These are phyloP conservation scores for Chaetophractus vellerosus DNA, from an alignment of 2,797 vertebrate species.

Conservation along the genomic window DNA sequence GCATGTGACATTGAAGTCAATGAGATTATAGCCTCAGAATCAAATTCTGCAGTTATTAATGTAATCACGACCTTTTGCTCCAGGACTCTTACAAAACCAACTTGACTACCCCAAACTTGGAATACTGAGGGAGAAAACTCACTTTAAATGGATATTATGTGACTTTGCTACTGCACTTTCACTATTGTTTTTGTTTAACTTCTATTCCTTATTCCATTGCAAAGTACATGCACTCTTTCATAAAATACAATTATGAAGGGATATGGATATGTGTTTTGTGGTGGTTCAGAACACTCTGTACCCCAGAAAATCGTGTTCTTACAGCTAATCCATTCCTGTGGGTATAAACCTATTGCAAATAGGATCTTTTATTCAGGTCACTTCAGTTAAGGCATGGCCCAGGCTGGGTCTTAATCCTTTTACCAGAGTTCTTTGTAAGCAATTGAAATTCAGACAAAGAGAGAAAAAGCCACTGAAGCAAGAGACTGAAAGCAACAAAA, in stretches of 20 bases:
- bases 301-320: too few relatives aligned
- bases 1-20: conserved; percentile 56
- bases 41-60: conserved; percentile 77
- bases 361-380: too few relatives aligned
- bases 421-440: too few relatives aligned
- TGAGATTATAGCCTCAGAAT: conserved; percentile 55
- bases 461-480: too few relatives aligned
- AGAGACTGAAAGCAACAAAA: too few relatives aligned
- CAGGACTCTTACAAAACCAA: conserved; percentile 64
- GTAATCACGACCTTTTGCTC: conserved; percentile 74
- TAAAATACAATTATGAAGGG: not conserved
- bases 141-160: not conserved
- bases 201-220: not conserved
- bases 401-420: too few relatives aligned
- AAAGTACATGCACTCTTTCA: not conserved
- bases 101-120: conserved; percentile 51
- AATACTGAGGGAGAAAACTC: conserved; percentile 18
- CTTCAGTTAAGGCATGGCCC: too few relatives aligned
- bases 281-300: too few relatives aligned
- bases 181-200: not conserved
- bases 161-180: not conserved
- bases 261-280: not conserved
- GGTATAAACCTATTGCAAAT: too few relatives aligned
- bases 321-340: too few relatives aligned
- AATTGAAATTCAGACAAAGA: too few relatives aligned